Conservation (phyloP, 2,888 invertebrate genomes). For the Agapostemon virescens region DNA sequence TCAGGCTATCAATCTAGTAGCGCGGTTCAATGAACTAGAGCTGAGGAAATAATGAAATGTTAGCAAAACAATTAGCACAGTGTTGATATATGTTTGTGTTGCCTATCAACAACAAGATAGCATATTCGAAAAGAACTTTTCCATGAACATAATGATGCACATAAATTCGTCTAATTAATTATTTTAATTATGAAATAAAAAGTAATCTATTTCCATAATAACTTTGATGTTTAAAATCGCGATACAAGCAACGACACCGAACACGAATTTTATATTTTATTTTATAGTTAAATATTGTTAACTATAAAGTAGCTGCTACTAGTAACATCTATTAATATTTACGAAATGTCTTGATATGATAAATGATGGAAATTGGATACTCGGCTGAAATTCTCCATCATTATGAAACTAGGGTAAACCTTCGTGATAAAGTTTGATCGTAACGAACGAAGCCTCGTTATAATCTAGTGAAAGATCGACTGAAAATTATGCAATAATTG, state of each 20-base stretch:
- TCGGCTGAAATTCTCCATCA: constrained; percentile 18
- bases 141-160: too few species aligned
- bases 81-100: too few species aligned
- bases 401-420: constrained; percentile 24
- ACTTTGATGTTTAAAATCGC: not conserved
- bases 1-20: too few species aligned
- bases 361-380: not conserved
- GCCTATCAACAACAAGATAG: too few species aligned
- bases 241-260: not conserved
- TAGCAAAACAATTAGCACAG: too few species aligned
- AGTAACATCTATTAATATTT: not conserved
- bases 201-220: too few species aligned
- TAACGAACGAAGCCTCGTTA: constrained; percentile 20
- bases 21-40: too few species aligned
- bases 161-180: too few species aligned
- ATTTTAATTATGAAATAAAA: too few species aligned
- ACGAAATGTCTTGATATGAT: not conserved
- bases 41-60: too few species aligned
- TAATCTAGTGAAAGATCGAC: constrained; percentile 2
- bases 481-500: not conserved
- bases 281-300: not conserved
- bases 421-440: constrained; percentile 2
- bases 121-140: too few species aligned
- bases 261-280: not conserved
- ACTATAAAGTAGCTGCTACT: not conserved